Conservation (phyloP, 2,113 vertebrate genomes). For the Pomatostomus ruficeps region DNA sequence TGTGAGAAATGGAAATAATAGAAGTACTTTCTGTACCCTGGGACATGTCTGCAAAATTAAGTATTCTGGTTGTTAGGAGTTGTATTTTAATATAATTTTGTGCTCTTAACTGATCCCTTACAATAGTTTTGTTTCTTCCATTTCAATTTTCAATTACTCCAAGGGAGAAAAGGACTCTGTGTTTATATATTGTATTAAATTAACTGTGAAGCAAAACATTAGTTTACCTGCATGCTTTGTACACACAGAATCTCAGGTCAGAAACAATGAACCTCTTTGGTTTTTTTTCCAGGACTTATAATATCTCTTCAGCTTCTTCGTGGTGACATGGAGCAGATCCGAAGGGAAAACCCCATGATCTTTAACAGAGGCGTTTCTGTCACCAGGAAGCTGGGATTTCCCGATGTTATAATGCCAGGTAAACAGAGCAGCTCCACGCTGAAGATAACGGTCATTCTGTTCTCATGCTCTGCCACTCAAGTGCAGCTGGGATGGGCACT, state of each 20-base stretch:
- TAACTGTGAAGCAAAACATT: not conserved
- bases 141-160: not conserved
- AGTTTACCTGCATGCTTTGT: not conserved
- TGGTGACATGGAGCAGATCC: slow-evolving; percentile 94
- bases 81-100: not conserved
- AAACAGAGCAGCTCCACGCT: not conserved
- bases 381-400: slow-evolving; percentile 92
- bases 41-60: not conserved
- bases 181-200: not conserved
- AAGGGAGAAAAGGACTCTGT: not conserved
- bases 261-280: slow-evolving; percentile 6
- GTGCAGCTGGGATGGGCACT: not conserved
- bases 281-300: slow-evolving; percentile 83
- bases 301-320: slow-evolving; percentile 92
- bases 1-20: not conserved
- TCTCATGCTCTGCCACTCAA: not conserved
- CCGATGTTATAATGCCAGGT: slow-evolving; percentile 98
- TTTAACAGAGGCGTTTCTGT: slow-evolving; percentile 88
- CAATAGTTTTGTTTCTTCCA: not conserved
- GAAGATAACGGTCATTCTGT: not conserved
- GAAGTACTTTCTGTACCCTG: not conserved
- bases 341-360: slow-evolving; percentile 89
- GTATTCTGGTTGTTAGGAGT: not conserved
- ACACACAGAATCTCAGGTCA: not conserved
- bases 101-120: not conserved